phyloP scores from a whole-genome alignment of 2,113 vertebrate genomes.

The Laticauda colubrina region DNA sequence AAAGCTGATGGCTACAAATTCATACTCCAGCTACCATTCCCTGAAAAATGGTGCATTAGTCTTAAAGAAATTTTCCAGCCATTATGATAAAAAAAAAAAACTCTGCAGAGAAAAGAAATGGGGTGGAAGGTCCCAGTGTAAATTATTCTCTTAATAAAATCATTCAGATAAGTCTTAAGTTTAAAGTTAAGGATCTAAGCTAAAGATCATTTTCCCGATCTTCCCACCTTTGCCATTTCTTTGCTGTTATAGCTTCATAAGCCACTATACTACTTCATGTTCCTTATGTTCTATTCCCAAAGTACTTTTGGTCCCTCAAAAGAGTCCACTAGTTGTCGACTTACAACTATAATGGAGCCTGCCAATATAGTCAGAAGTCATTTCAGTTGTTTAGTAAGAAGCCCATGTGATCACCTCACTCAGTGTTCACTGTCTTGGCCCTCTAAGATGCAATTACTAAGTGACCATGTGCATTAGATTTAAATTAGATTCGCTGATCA shows the following conservation, averaged over 20 bases:
- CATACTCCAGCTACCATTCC: neutral
- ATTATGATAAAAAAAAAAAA: too few relatives aligned
- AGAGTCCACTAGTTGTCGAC: too few relatives aligned
- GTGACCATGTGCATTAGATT: too few relatives aligned
- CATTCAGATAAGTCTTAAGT: neutral
- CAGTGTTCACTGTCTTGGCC: too few relatives aligned
- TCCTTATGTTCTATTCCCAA: neutral
- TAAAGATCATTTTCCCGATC: neutral
- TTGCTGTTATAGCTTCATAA: neutral
- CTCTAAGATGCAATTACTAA: too few relatives aligned
- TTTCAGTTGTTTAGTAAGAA: too few relatives aligned
- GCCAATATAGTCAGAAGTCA: too few relatives aligned
- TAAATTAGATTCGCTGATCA: neutral
- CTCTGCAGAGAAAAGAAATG: neutral
- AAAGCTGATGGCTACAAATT: neutral
- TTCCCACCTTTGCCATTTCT: neutral
- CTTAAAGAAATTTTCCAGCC: neutral
- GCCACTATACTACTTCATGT: neutral
- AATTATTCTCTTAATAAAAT: neutral
- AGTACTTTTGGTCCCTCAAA: neutral
- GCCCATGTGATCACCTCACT: too few relatives aligned
- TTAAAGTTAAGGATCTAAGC: neutral
- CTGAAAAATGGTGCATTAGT: neutral
- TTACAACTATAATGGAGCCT: too few relatives aligned
- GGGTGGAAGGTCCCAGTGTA: neutral